These are phyloP conservation scores for Caenorhabditis sp. DNA, from an alignment of 2,888 invertebrate species.

Conservation along the genomic window DNA sequence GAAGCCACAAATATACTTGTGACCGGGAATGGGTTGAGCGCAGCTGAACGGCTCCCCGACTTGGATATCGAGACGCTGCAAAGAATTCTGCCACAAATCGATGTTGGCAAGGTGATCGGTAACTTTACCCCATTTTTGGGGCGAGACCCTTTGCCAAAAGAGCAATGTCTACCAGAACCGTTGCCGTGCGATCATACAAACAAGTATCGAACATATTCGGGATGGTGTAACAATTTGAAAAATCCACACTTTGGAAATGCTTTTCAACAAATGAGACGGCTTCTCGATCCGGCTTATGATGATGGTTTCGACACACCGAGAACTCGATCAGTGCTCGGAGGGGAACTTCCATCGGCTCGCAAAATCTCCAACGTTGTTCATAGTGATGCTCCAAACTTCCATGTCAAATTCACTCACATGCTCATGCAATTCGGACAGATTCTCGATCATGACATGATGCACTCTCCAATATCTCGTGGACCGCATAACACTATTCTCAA, in stretches of 20 bases:
- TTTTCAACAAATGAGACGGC: conserved; percentile 62
- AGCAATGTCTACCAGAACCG: conserved; percentile 67
- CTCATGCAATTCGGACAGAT: conserved; percentile 94
- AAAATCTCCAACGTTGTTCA: conserved; percentile 62
- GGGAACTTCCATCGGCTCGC: conserved; percentile 65
- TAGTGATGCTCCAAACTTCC: conserved; percentile 55
- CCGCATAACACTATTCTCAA: conserved; percentile 68
- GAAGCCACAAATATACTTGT: conserved; percentile 69
- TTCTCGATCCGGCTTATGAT: conserved; percentile 78
- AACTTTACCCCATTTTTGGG: conserved; percentile 64
- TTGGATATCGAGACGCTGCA: conserved; percentile 65
- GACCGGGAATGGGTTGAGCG: conserved; percentile 60
- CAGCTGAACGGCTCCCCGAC: conserved; percentile 62
- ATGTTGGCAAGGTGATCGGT: conserved; percentile 63
- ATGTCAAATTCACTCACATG: conserved; percentile 70
- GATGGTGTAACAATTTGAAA: conserved; percentile 83
- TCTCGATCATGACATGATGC: conserved; percentile 90
- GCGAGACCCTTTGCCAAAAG: conserved; percentile 47
- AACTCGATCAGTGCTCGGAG: conserved; percentile 51
- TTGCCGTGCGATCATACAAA: conserved; percentile 70
- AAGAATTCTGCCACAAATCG: conserved; percentile 65
- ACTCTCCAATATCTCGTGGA: conserved; percentile 81
- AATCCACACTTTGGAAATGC: conserved; percentile 65
- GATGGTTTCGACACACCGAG: conserved; percentile 77
- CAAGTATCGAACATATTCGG: conserved; percentile 80